These are phyloP conservation scores for Hemithea aestivaria DNA, from an alignment of 2,888 invertebrate genomes.

Conservation along the genomic window DNA sequence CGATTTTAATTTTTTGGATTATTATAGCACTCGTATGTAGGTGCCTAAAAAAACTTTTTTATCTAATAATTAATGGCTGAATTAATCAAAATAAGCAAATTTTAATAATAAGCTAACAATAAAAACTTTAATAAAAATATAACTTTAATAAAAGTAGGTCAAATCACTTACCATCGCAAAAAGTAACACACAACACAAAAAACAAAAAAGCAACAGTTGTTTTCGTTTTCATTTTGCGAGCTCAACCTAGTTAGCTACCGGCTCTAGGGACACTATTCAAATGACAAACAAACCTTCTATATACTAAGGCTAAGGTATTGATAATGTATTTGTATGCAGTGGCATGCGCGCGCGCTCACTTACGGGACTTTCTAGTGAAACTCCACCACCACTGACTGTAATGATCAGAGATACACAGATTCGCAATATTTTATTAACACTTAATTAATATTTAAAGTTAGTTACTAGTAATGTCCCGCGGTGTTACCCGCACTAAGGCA, in stretches of 20 bases:
- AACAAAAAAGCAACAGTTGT: conserved; percentile 39
- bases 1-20: no score
- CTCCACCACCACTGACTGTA: conserved; percentile 53
- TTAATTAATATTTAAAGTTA: no score
- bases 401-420: conserved; percentile 33
- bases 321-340: conserved; percentile 69
- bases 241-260: conserved; percentile 41
- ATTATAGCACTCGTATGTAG: no score
- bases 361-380: conserved; percentile 78
- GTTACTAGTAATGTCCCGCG: no score
- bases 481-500: no score
- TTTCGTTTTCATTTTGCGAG: conserved; percentile 55
- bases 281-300: conserved; percentile 63
- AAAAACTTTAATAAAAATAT: no score
- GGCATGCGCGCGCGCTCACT: conserved; percentile 58
- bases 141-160: conserved; percentile 9
- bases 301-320: conserved; percentile 49
- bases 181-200: conserved; percentile 37
- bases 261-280: conserved; percentile 69
- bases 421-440: not conserved
- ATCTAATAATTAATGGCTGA: no score
- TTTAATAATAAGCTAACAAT: no score
- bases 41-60: no score
- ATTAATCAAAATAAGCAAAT: no score
- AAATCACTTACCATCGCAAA: conserved; percentile 42